Evolutionary conservation across 2,797 vertebrate genomes (phyloP).

Genomic region (Dermochelys coriacea): DNA sequence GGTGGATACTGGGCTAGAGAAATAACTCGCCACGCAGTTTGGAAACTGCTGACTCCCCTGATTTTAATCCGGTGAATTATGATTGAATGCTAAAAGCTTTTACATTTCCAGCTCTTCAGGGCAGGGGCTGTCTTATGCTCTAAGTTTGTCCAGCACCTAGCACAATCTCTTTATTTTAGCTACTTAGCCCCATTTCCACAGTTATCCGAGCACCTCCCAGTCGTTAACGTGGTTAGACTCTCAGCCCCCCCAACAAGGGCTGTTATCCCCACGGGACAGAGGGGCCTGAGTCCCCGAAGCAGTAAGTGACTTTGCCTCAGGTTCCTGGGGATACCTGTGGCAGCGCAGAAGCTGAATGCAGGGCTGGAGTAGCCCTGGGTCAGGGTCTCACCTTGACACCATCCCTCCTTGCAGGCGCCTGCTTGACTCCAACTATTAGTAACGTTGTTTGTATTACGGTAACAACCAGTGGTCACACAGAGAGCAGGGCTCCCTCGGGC

Average conservation of each 20-base stretch:
- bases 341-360: not conserved
- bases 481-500: not conserved
- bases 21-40: not conserved
- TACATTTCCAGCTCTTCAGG: not conserved
- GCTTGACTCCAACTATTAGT: not conserved
- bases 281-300: not conserved
- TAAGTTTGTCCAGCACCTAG: not conserved
- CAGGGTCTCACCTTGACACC: not conserved
- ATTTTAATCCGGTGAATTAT: not conserved
- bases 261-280: not conserved
- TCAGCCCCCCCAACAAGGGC: too few relatives aligned
- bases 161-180: not conserved
- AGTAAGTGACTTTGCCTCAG: not conserved
- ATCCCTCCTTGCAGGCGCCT: not conserved
- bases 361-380: not conserved
- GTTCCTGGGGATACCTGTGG: too few relatives aligned
- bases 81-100: not conserved
- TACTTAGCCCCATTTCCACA: not conserved
- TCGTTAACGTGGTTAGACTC: not conserved
- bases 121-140: not conserved
- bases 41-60: not conserved
- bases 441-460: not conserved
- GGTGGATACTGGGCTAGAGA: not conserved
- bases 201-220: not conserved
- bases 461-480: not conserved